Percentiles rank a stretch among this genome's conserved stretches.
phyloP scores from a whole-genome alignment of 2,888 invertebrate genomes.

The Leptinotarsa juncta region DNA sequence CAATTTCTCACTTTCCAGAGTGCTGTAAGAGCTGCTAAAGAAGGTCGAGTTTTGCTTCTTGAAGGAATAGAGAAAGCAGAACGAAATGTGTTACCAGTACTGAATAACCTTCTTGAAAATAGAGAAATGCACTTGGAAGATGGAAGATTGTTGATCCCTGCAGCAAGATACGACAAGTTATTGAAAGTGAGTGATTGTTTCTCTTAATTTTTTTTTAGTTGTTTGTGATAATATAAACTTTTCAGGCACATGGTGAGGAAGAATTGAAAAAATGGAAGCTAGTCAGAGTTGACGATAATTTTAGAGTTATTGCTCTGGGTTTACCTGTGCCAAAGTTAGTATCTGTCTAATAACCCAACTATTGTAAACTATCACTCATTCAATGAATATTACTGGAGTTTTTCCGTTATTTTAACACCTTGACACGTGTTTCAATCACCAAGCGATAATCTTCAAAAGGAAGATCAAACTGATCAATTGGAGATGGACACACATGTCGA shows the following conservation, averaged over 20 bases:
- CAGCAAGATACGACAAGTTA: constrained; percentile 89
- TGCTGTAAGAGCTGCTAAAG: constrained; percentile 91
- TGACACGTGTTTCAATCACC: too few relatives aligned
- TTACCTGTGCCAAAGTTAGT: constrained; percentile 80
- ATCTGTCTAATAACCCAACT: neutral
- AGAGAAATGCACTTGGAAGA: constrained; percentile 99
- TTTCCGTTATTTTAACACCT: too few relatives aligned
- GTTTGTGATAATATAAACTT: constrained; percentile 33
- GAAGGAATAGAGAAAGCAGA: constrained; percentile 99
- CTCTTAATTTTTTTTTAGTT: neutral
- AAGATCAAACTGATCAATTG: too few relatives aligned
- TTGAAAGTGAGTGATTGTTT: constrained; percentile 72
- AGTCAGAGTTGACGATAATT: constrained; percentile 92
- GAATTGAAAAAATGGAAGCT: constrained; percentile 88
- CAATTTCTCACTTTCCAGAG: too few relatives aligned
- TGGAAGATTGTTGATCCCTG: constrained; percentile 91
- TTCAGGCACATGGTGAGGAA: constrained; percentile 80
- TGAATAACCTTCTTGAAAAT: constrained; percentile 96
- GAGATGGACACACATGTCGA: too few relatives aligned
- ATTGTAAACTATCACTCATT: too few relatives aligned
- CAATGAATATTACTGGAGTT: too few relatives aligned
- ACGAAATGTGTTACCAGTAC: constrained; percentile 93
- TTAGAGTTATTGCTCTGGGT: constrained; percentile 93
- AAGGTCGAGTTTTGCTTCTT: constrained; percentile 89
- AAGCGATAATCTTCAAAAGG: too few relatives aligned